Evolutionary conservation across 2,797 vertebrate species (phyloP), one percentile per base, ranked within the genome.

Genomic region (Poecilia picta): DNA sequence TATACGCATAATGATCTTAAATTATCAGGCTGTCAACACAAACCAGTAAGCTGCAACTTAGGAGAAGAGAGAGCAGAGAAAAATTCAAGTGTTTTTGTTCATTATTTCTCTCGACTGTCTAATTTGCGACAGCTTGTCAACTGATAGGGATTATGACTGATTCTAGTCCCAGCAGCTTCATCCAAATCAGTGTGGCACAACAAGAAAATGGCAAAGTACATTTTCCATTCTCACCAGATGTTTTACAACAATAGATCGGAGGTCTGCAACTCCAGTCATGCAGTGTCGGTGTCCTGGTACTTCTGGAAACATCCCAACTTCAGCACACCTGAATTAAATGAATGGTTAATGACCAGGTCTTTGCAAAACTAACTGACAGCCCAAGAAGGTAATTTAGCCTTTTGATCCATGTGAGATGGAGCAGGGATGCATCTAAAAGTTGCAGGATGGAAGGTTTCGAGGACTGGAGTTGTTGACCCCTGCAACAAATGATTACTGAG

Each of bases 21-120:
- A 75, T 75, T 71, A 79, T 73, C 70, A 7, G 49, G 49, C 71
- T 78, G n/a, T 77, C 72, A 41, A 39, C 23, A 33, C 72, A 72
- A 75, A 81, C 81, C 72, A 73, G 64, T 74, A 49, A n/a, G 62
- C 76, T 12, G 18, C 28, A 5, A 25, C 49, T 74, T 31, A 72
- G 28, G 28, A 7, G 45, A 68, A 79, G 49, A 23, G 15, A 23
- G 55, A 51, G 25, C 47, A 49, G 18, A 39, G n/a, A 62, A 43
- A 77, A n/a, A 79, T 28, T 41, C 1, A 8, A 53, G 74, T 72
- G 11, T 66, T 59, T 59, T 36, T 80, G n/a, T 33, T 74, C 43
- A 45, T 72, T 64, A 64, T 47, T 49, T 77, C 13, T 15, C 49
- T 76, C 13, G 51, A 68, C 25, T 33, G 8, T 20, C 28, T 47